phyloP scores from a whole-genome alignment of 2,113 vertebrate genomes.

The Brachyhypopomus occidentalis region DNA sequence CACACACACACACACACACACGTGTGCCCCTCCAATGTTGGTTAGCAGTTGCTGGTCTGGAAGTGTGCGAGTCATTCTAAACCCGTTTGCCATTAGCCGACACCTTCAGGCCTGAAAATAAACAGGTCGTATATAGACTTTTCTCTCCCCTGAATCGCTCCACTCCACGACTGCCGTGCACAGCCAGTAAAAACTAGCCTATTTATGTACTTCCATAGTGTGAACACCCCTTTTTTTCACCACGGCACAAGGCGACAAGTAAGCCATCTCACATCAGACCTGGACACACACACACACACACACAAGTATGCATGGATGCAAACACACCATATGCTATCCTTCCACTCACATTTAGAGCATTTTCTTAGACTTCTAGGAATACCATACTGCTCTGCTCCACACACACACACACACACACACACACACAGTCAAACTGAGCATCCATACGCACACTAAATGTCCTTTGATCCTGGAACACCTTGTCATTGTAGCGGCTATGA shows the following conservation, averaged over 20 bases:
- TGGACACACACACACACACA: background rate
- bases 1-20: background rate
- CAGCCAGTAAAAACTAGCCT: slow-evolving; percentile 66
- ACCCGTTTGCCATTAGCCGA: slow-evolving; percentile 65
- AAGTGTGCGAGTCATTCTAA: slow-evolving; percentile 69
- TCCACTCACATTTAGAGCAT: background rate
- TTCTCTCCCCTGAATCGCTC: slow-evolving; percentile 55
- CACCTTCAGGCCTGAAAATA: slow-evolving; percentile 73
- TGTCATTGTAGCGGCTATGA: slow-evolving; percentile 7
- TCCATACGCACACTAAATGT: slow-evolving; percentile 1
- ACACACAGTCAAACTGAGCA: background rate
- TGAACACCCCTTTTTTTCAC: slow-evolving; percentile 6
- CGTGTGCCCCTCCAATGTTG: slow-evolving; percentile 26
- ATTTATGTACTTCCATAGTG: slow-evolving; percentile 61
- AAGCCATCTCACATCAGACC: no score
- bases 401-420: slow-evolving; percentile 16
- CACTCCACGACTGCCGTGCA: slow-evolving; percentile 37
- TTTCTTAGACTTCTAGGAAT: background rate
- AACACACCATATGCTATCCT: background rate
- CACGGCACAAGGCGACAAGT: background rate
- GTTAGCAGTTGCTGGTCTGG: slow-evolving; percentile 67
- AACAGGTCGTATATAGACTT: slow-evolving; percentile 62
- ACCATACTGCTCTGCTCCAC: background rate
- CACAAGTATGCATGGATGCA: background rate
- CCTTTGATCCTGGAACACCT: slow-evolving; percentile 16